Base-by-base conservation (phyloP, 2,797 vertebrate species). In the Gobio occitaniae region DNA sequence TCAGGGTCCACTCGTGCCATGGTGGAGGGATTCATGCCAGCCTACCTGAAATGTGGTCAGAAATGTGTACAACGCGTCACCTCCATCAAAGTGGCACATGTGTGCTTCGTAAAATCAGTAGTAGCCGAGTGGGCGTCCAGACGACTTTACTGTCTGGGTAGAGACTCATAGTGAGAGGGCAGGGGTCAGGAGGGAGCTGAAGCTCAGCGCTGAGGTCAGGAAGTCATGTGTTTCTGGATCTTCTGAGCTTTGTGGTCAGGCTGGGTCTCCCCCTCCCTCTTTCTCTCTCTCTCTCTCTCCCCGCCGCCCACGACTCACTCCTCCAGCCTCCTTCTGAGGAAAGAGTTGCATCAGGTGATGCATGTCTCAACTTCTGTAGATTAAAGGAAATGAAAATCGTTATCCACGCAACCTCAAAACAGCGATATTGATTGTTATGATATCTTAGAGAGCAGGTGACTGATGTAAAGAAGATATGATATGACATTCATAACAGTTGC, bases 131-230 rank as follows among this genome's bases (percentile, higher is more conserved):
- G 88, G 93, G 92, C 87, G 91, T 85, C 82, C 86, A 92, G 90
- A 93, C 84, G 9, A 13, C n/a, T 85, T 78, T 70, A 63, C 56
- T 86, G 82, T 89, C 89, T 86, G 89, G 89, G 90, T 88, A 91
- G 86, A 91, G 79, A 81, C 79, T 93, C 93, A 91, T 90, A 90
- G 86, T n/a, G 47, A 89, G 88, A 93, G 87, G 90, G 66, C 86
- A 89, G 86, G 86, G 87, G 89, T 89, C 86, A 92, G 50, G 44
- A 82, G 83, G 68, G 50, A 77, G 78, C 19, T 52, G 69, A 86
- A 89, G 87, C 87, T 89, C 80, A 84, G 71, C 91, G 91, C 93
- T 86, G 86, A 92, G 93, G 93, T 95, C 93, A 95, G 92, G 92
- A 93, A 94, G 95, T 93, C 88, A 93, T 87, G 85, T 89, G 70